Conservation (phyloP, 2,797 vertebrate genomes). For the Adrianichthys oophorus region DNA sequence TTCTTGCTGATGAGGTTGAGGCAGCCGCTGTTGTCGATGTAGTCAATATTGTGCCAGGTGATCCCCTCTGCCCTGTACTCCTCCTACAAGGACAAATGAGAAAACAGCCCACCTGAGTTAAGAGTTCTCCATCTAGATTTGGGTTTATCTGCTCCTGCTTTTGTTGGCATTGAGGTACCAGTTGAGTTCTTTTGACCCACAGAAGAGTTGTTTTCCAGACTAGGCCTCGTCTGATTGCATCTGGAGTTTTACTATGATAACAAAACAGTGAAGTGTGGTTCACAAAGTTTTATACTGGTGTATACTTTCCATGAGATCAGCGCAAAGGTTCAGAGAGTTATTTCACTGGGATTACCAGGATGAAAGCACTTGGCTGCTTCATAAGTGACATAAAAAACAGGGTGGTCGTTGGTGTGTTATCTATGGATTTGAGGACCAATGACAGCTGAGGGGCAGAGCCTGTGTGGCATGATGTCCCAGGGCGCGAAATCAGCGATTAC, state of each 20-base stretch:
- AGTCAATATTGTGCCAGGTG: constrained; percentile 95
- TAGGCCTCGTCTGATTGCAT: background rate
- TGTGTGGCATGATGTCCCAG: constrained; percentile 1
- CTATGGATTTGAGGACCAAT: constrained; percentile 7
- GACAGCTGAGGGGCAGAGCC: constrained; percentile 16
- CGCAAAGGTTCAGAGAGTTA: too few relatives aligned
- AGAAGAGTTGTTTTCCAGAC: background rate
- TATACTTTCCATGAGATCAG: background rate
- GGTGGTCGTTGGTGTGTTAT: background rate
- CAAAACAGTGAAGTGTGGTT: background rate
- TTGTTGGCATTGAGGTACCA: too few relatives aligned
- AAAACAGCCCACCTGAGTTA: too few relatives aligned
- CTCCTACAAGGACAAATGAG: constrained; percentile 76
- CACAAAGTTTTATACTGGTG: constrained; percentile 1
- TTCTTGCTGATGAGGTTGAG: constrained; percentile 98
- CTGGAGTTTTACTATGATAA: background rate
- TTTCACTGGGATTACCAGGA: too few relatives aligned
- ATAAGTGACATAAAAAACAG: too few relatives aligned
- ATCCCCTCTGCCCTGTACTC: constrained; percentile 94
- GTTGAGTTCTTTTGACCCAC: too few relatives aligned
- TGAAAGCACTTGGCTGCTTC: too few relatives aligned
- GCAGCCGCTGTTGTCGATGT: constrained; percentile 94
- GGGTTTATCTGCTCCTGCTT: too few relatives aligned
- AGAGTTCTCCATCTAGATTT: too few relatives aligned
- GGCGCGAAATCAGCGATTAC: constrained; percentile 6